phyloP scores from a whole-genome alignment of 2,113 vertebrate species.

The Xiphias gladius region DNA sequence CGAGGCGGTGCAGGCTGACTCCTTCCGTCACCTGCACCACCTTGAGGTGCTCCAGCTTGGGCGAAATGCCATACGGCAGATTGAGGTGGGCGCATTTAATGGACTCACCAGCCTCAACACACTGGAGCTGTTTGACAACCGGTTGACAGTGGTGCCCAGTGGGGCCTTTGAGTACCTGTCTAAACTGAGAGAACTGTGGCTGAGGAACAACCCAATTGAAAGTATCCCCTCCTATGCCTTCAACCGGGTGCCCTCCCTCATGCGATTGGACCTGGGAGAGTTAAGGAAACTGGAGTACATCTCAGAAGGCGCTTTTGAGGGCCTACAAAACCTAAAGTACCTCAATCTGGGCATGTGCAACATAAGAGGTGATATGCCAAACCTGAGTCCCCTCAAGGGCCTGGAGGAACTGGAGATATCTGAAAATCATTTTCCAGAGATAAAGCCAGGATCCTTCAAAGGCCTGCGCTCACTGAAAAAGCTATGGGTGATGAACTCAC shows the following conservation, averaged over 20 bases:
- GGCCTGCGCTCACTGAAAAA: constrained; percentile 94
- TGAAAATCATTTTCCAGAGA: constrained; percentile 93
- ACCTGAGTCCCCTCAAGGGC: constrained; percentile 92
- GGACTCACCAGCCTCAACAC: constrained; percentile 98
- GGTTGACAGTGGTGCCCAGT: constrained; percentile 96
- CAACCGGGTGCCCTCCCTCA: constrained; percentile 97
- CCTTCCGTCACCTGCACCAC: constrained; percentile 96
- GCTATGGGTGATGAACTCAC: constrained; percentile 99
- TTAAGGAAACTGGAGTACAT: constrained; percentile 97
- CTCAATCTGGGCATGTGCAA: constrained; percentile 99
- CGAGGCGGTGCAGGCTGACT: constrained; percentile 96
- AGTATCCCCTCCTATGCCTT: constrained; percentile 99
- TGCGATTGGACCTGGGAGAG: constrained; percentile 97
- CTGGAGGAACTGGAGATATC: constrained; percentile 98
- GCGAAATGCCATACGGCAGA: constrained; percentile 96
- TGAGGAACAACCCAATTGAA: constrained; percentile 98
- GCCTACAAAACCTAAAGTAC: constrained; percentile 97
- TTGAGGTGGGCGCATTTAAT: constrained; percentile 99
- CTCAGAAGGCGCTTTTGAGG: constrained; percentile 98
- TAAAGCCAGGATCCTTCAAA: constrained; percentile 94
- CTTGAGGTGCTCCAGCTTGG: constrained; percentile 98
- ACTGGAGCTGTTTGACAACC: constrained; percentile 98
- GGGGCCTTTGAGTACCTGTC: constrained; percentile 99
- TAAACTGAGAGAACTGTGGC: constrained; percentile 96
- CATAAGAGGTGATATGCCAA: constrained; percentile 95